phyloP scores from a whole-genome alignment of 2,113 vertebrate species.

The Sinocyclocheilus rhinocerous region DNA sequence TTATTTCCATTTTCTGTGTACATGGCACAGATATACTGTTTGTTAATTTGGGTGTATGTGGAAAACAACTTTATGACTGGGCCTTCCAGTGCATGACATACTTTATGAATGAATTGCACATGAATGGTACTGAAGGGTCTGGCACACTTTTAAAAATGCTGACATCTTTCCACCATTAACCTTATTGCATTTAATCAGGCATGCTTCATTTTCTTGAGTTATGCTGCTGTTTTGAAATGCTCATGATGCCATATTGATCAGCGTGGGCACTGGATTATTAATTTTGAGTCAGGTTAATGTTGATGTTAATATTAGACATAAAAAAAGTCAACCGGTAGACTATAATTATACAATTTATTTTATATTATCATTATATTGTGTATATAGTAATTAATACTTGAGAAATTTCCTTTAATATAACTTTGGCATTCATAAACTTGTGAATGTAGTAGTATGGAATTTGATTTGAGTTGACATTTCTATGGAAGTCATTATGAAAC shows the following conservation, averaged over 20 bases:
- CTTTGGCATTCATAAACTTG: background rate
- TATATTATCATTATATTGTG: background rate
- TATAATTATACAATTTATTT: background rate
- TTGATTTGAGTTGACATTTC: background rate
- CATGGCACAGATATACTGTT: background rate
- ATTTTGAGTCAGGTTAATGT: background rate
- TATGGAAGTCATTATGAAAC: background rate
- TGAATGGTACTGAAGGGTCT: slow-evolving; percentile 9
- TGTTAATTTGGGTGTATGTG: background rate
- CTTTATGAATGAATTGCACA: slow-evolving; percentile 37
- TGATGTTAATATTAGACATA: background rate
- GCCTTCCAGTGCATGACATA: background rate
- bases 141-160: slow-evolving; percentile 4
- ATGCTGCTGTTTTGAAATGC: background rate
- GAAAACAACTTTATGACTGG: background rate
- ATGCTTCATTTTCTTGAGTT: background rate
- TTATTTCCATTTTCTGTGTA: background rate
- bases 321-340: background rate
- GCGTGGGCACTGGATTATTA: background rate
- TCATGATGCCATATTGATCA: background rate
- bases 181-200: background rate
- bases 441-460: background rate
- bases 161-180: background rate
- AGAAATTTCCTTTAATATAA: background rate
- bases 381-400: background rate